Conservation (phyloP, 2,113 vertebrate genomes). For the Crotalus viridis region DNA sequence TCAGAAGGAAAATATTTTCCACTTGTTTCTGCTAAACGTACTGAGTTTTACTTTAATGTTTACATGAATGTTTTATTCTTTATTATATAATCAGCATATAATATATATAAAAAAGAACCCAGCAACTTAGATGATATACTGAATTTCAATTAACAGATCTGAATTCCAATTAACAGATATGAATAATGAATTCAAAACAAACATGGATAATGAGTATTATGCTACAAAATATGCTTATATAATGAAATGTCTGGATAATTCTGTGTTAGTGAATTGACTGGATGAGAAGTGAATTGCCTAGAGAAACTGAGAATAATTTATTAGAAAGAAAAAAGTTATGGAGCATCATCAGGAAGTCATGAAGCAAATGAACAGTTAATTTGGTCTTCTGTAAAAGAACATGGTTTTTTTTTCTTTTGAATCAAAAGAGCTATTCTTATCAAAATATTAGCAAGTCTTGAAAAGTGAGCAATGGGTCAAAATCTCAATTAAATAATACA, state of each 20-base stretch:
- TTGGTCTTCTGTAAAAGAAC: not conserved
- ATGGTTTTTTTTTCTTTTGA: not conserved
- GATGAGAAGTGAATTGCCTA: not conserved
- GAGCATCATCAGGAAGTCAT: not conserved
- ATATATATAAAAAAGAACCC: not conserved
- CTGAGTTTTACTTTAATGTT: not conserved
- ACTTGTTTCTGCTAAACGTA: not conserved
- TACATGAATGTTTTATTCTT: not conserved
- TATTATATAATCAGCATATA: not conserved
- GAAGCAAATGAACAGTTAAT: not conserved
- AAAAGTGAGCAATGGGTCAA: not conserved
- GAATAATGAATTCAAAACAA: not conserved
- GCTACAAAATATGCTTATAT: slow-evolving; percentile 11
- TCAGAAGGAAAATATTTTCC: not conserved
- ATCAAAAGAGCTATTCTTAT: not conserved
- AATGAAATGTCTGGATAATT: slow-evolving; percentile 20
- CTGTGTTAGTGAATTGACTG: not conserved
- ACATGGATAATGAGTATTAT: not conserved
- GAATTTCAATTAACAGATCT: not conserved
- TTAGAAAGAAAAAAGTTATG: slow-evolving; percentile 4
- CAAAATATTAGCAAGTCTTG: not conserved
- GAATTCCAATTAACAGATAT: not conserved
- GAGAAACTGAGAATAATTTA: not conserved
- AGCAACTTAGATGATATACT: not conserved
- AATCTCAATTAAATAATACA: slow-evolving; percentile 3